Evolutionary conservation across 2,797 vertebrate genomes (phyloP).

Genomic region (Potorous gilbertii): DNA sequence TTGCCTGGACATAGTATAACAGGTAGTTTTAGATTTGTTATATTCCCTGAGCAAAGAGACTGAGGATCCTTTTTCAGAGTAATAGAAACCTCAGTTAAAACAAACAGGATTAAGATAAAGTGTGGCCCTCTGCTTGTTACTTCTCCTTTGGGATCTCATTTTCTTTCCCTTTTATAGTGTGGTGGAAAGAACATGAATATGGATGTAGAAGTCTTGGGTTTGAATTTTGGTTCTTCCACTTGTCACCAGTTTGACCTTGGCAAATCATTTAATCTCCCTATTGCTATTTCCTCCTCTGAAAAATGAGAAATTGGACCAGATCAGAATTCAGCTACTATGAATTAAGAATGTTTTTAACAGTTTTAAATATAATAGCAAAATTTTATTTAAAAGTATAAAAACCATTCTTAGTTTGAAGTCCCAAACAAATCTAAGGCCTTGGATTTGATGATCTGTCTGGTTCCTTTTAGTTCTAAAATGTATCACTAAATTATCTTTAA

Average conservation of each 20-base stretch:
- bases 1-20: slow-evolving; percentile 53
- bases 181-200: not conserved
- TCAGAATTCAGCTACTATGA: not conserved
- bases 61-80: slow-evolving; percentile 43
- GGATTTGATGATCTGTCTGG: not conserved
- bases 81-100: slow-evolving; percentile 31
- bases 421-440: not conserved
- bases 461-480: not conserved
- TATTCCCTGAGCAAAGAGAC: slow-evolving; percentile 43
- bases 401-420: not conserved
- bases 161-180: not conserved
- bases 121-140: slow-evolving; percentile 30
- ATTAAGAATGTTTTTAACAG: not conserved
- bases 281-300: not conserved
- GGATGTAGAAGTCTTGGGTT: not conserved
- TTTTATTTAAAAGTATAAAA: not conserved
- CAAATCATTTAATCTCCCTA: not conserved
- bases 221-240: not conserved
- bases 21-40: slow-evolving; percentile 25
- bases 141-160: slow-evolving; percentile 15
- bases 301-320: not conserved
- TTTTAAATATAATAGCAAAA: not conserved
- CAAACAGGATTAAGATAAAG: slow-evolving; percentile 39
- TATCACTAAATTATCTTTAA: not conserved
- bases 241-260: not conserved